These are phyloP conservation scores for Gallinago media DNA, from an alignment of 2,113 vertebrate species.

Conservation along the genomic window DNA sequence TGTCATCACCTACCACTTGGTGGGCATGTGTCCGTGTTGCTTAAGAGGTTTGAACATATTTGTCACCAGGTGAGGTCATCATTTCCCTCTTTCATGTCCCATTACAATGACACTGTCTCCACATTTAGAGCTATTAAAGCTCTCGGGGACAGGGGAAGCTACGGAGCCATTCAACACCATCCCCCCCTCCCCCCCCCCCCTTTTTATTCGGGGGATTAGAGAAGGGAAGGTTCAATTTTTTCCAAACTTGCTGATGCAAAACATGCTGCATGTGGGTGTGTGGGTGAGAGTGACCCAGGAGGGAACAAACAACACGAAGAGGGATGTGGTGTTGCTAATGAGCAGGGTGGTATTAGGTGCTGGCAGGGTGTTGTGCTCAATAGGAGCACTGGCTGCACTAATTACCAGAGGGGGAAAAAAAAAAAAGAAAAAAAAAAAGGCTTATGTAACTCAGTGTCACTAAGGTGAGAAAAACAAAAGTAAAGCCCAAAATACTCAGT, in stretches of 20 bases:
- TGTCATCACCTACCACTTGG: neutral
- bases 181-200: neutral
- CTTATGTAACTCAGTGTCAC: neutral
- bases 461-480: neutral
- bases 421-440: neutral
- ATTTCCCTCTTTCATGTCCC: neutral
- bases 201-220: neutral
- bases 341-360: neutral
- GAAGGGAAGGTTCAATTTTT: neutral
- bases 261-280: accelerated
- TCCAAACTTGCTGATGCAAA: neutral
- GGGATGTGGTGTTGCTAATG: neutral
- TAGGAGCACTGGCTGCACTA: neutral
- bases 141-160: neutral
- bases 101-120: neutral
- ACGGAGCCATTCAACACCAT: neutral
- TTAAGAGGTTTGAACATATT: neutral
- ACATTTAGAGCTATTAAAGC: neutral
- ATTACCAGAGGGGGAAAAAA: neutral
- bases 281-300: neutral
- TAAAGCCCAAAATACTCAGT: neutral
- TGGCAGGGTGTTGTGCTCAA: neutral
- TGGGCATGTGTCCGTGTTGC: neutral
- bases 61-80: neutral
- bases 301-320: neutral